Evolutionary conservation across 2,113 vertebrate genomes (phyloP), one percentile per base, ranked within the genome.

Genomic region (Condylura cristata): DNA sequence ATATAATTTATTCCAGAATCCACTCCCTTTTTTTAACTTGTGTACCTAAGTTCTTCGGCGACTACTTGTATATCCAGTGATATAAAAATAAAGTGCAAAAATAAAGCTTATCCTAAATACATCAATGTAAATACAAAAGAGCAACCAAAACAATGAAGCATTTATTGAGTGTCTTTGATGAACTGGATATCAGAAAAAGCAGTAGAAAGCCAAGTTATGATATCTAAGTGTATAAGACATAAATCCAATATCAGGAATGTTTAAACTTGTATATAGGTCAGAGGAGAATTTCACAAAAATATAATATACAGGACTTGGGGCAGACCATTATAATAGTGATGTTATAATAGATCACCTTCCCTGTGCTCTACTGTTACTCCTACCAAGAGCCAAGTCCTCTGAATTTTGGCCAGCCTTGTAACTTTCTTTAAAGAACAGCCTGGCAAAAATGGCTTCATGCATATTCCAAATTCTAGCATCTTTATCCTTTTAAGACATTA

Each of bases 1-100:
- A 94, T 95, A 89, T 78, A 95, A 97, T 96, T 91, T 96, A 96
- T 91, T 80, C 32, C 22, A 63, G 63, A 82, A 86, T 75, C 39
- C 20, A 84, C 53, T 89, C 65, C 56, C 41, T 94, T 95, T 95
- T 92, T 89, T 93, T 41, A 95, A 88, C 71, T 37, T 44, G 82
- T 48, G 28, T 26, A 26, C 79, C 71, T 70, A 63, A 58, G 10
- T 18, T 76, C 68, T 81, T 88, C 90, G 65, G 26, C 80, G 65
- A 96, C 84, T 94, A 11, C 32, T 41, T 93, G 60, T 30, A 63
- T 34, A 28, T 39, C 51, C 16, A 61, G 16, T 60, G 22, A 91
- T 39, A 2, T 72, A 58, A 51, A 51, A 48, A 48, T 48, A 48
- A 48, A 70, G 0, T 26, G 2, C 53, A 39, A 90, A 94, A 90